Conservation (phyloP, 2,113 vertebrate genomes). For the Fulmarus glacialis region DNA sequence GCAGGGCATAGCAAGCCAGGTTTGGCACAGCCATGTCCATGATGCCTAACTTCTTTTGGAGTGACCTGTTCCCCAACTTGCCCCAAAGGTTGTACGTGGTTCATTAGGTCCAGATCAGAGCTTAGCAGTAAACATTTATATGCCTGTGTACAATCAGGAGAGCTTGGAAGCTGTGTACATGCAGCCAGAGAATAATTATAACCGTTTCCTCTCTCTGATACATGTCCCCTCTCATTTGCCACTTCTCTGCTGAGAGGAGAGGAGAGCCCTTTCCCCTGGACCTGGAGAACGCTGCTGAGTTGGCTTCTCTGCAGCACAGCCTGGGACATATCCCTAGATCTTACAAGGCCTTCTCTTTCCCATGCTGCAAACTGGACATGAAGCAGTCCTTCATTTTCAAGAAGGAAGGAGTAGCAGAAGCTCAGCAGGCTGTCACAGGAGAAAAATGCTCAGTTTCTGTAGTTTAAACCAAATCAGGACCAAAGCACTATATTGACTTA, state of each 20-base stretch:
- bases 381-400: not conserved
- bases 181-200: not conserved
- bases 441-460: not conserved
- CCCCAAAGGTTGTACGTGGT: rapidly evolving
- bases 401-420: not conserved
- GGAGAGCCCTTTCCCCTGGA: not conserved
- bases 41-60: not conserved
- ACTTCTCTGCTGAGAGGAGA: not conserved
- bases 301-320: not conserved
- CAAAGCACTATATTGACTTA: not conserved
- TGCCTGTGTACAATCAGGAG: not conserved
- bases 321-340: not conserved
- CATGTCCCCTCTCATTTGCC: not conserved
- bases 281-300: not conserved
- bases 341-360: not conserved
- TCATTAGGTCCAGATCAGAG: not conserved
- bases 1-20: not conserved
- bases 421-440: not conserved
- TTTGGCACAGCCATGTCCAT: not conserved
- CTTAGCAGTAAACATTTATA: not conserved
- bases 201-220: not conserved
- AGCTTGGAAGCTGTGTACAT: not conserved
- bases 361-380: rapidly evolving
- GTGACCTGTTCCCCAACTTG: not conserved
- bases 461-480: not conserved